These are phyloP conservation scores for Scaptodrosophila lebanonensis DNA, from an alignment of 1,140 invertebrate species.

Conservation along the genomic window DNA sequence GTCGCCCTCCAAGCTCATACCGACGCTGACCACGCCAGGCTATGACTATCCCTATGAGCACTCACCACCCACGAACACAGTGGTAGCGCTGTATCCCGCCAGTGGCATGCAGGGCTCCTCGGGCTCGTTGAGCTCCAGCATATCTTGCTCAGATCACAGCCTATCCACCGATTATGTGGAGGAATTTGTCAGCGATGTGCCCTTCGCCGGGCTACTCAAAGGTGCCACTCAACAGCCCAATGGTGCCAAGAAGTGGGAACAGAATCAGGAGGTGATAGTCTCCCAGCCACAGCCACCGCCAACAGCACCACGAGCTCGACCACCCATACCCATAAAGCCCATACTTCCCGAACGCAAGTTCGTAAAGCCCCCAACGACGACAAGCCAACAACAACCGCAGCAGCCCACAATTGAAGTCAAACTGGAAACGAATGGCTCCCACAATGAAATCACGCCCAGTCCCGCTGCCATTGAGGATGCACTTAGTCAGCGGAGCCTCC, in stretches of 20 bases:
- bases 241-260: constrained; percentile 54
- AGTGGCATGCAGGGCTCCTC: constrained; percentile 44
- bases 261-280: constrained; percentile 37
- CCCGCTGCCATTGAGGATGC: constrained; percentile 8
- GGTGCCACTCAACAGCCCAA: constrained; percentile 80
- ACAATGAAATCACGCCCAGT: neutral
- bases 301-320: constrained; percentile 42
- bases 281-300: constrained; percentile 43
- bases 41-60: constrained; percentile 53
- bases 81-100: constrained; percentile 57
- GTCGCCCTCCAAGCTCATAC: constrained; percentile 59
- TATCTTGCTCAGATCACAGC: constrained; percentile 85
- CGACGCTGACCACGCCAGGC: constrained; percentile 48
- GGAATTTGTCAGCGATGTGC: constrained; percentile 89
- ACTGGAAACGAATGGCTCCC: constrained; percentile 43
- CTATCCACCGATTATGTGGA: constrained; percentile 88
- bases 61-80: constrained; percentile 40
- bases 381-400: constrained; percentile 32
- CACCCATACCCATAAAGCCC: constrained; percentile 53
- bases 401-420: constrained; percentile 21
- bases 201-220: constrained; percentile 90
- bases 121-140: constrained; percentile 78
- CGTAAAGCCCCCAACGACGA: constrained; percentile 52
- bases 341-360: constrained; percentile 55
- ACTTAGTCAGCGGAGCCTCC: neutral